Percentiles rank a stretch among this genome's conserved stretches.
Evolutionary conservation across 1,140 invertebrate species (phyloP).

Genomic region (Pogonus chalceus): DNA sequence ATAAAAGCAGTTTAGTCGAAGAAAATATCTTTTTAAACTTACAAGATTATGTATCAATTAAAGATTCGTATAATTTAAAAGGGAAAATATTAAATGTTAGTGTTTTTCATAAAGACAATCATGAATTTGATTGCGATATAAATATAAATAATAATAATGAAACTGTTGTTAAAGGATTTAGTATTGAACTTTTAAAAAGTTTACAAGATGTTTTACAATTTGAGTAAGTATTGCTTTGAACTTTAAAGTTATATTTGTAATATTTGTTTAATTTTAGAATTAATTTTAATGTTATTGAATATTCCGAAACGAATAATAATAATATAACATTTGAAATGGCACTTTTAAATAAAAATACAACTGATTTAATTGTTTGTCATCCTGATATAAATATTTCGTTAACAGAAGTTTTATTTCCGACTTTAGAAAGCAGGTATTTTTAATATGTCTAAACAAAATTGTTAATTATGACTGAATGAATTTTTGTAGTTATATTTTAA

Average conservation of each 20-base stretch:
- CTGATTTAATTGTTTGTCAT: conserved; percentile 11
- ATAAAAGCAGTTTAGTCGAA: conserved; percentile 13
- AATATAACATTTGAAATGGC: conserved; percentile 9
- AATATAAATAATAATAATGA: neutral
- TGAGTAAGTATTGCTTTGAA: neutral
- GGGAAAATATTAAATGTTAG: conserved; percentile 10
- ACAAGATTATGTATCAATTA: neutral
- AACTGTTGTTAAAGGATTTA: conserved; percentile 9
- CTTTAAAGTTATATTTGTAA: neutral
- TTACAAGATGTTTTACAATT: conserved; percentile 9
- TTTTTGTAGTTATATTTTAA: conserved; percentile 16
- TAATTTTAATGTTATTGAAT: neutral
- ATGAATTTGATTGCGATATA: neutral
- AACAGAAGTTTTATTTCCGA: neutral
- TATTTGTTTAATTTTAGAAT: neutral
- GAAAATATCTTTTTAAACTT: conserved; percentile 15
- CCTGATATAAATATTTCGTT: conserved; percentile 8
- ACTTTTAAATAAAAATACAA: neutral
- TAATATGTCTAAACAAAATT: neutral
- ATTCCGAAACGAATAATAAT: neutral
- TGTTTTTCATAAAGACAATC: conserved; percentile 6
- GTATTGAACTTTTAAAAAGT: conserved; percentile 11
- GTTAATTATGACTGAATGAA: neutral
- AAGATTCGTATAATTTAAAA: neutral
- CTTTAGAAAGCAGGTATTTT: conserved; percentile 11